A percentile compares a stretch with the other conserved stretches of the same genome.
phyloP scores from a whole-genome alignment of 2,888 invertebrate species.

The Aquatica leii region DNA sequence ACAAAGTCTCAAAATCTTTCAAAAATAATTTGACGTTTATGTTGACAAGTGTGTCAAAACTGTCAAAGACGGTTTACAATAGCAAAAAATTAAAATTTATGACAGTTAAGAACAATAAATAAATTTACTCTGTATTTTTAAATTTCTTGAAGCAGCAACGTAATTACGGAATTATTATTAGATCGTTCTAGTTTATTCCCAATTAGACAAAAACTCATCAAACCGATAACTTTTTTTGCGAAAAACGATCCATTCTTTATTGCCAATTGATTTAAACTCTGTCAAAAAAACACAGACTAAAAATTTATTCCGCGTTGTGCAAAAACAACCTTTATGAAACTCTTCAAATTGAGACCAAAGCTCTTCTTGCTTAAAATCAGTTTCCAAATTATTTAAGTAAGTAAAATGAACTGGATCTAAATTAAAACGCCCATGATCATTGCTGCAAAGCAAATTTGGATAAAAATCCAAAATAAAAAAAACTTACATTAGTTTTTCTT shows the following conservation, averaged over 20 bases:
- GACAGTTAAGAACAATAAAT: too few relatives aligned
- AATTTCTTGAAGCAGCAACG: conserved; percentile 77
- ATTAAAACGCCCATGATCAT: conserved; percentile 81
- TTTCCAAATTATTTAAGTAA: conserved; percentile 72
- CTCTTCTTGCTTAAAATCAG: conserved; percentile 70
- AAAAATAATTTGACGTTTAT: too few relatives aligned
- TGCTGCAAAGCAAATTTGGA: too few relatives aligned
- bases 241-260: conserved; percentile 86
- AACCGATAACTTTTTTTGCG: conserved; percentile 83
- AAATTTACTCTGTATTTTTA: conserved; percentile 70
- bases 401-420: conserved; percentile 70
- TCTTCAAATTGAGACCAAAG: conserved; percentile 83
- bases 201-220: conserved; percentile 82
- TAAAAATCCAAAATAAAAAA: conserved; percentile 45
- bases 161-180: conserved; percentile 71
- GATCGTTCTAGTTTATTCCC: conserved; percentile 69
- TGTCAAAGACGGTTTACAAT: too few relatives aligned
- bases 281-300: too few relatives aligned
- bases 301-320: too few relatives aligned
- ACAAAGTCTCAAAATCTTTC: too few relatives aligned
- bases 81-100: too few relatives aligned
- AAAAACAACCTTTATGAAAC: conserved; percentile 79
- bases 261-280: conserved; percentile 67
- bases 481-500: conserved; percentile 63
- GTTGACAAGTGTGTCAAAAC: too few relatives aligned